phyloP scores from a whole-genome alignment of 2,113 vertebrate genomes.

The Microtus richardsoni region DNA sequence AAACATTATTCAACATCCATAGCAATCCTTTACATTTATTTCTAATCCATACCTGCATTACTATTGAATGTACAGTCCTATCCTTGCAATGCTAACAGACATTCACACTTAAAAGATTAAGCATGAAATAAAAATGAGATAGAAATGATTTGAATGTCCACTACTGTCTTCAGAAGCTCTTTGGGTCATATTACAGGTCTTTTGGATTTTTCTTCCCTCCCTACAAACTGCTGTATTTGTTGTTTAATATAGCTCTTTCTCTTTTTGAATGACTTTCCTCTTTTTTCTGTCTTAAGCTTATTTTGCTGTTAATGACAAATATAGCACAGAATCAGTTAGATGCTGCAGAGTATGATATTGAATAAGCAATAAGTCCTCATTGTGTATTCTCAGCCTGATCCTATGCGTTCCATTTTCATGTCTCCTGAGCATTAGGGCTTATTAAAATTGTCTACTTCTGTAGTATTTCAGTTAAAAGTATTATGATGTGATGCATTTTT shows the following conservation, averaged over 20 bases:
- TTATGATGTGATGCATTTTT: conserved; percentile 66
- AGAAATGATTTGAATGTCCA: not conserved
- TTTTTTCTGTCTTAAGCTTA: conserved; percentile 29
- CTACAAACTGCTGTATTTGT: not conserved
- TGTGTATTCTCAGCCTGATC: conserved; percentile 66
- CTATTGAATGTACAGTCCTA: not conserved
- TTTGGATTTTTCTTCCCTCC: not conserved
- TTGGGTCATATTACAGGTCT: not conserved
- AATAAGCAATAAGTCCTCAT: conserved; percentile 75
- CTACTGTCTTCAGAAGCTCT: not conserved
- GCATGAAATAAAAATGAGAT: not conserved
- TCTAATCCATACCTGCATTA: not conserved
- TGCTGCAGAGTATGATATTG: conserved; percentile 43
- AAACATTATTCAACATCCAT: not conserved
- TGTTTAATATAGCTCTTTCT: not conserved
- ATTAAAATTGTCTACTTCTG: conserved; percentile 74
- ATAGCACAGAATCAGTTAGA: conserved; percentile 61
- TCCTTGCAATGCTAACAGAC: not conserved
- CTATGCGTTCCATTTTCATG: conserved; percentile 59
- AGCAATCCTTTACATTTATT: conserved; percentile 1
- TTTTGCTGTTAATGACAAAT: conserved; percentile 60
- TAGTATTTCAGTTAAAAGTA: conserved; percentile 59
- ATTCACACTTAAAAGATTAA: not conserved
- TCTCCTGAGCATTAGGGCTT: conserved; percentile 62
- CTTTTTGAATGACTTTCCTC: conserved; percentile 4